Percentiles rank a stretch among this genome's conserved stretches.
These are phyloP conservation scores for Emys orbicularis DNA, from an alignment of 2,797 vertebrate genomes.

Conservation along the genomic window DNA sequence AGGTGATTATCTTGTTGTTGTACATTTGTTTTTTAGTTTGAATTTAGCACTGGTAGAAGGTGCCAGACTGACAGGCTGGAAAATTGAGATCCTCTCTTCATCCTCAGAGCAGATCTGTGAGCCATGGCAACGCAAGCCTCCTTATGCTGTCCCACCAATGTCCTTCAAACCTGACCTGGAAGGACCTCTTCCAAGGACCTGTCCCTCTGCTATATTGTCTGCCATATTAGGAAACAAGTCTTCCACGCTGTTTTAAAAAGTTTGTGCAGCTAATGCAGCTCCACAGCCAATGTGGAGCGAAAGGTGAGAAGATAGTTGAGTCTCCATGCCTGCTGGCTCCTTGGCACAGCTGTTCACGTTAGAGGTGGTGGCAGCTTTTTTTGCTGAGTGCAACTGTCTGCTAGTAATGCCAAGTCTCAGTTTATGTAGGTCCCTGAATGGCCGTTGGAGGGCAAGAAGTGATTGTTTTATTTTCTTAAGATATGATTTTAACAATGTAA, in stretches of 20 bases:
- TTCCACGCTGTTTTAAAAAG: not conserved
- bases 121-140: too few relatives aligned
- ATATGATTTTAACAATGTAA: not conserved
- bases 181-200: not conserved
- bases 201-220: not conserved
- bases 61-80: not conserved
- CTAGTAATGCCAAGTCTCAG: not conserved
- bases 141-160: not conserved
- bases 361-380: not conserved
- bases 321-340: not conserved
- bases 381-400: not conserved
- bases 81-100: not conserved
- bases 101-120: not conserved
- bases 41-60: not conserved
- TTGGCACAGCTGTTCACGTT: not conserved
- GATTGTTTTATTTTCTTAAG: not conserved
- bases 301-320: not conserved
- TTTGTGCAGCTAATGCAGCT: not conserved
- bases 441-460: not conserved
- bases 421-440: not conserved
- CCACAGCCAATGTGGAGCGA: not conserved
- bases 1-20: not conserved
- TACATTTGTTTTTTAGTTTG: not conserved
- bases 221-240: not conserved
- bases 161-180: not conserved